These are phyloP conservation scores for Zaprionus gabonicus DNA, from an alignment of 1,140 invertebrate genomes.

Conservation along the genomic window DNA sequence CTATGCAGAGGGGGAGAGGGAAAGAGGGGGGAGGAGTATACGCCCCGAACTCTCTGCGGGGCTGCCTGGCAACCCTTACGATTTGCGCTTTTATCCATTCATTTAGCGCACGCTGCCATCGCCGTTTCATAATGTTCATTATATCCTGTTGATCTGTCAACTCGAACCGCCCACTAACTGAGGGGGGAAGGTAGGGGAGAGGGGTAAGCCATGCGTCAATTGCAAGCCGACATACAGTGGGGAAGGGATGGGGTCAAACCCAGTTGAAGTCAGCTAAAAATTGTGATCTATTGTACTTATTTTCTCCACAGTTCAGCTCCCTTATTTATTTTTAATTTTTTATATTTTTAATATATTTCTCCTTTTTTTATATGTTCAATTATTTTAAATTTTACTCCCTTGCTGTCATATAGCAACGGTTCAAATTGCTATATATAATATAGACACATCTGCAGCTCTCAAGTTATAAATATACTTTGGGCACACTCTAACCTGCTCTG, in stretches of 20 bases:
- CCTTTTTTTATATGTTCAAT: not conserved
- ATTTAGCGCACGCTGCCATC: slow-evolving; percentile 69
- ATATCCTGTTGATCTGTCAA: slow-evolving; percentile 79
- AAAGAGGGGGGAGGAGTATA: not conserved
- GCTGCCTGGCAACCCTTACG: slow-evolving; percentile 6
- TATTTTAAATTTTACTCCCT: not conserved
- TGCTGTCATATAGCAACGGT: too few relatives aligned
- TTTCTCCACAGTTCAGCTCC: too few relatives aligned
- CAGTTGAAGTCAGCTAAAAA: not conserved
- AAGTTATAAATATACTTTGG: not conserved
- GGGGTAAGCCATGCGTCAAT: slow-evolving; percentile 48
- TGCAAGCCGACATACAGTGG: slow-evolving; percentile 42
- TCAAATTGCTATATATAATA: not conserved
- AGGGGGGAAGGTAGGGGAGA: not conserved
- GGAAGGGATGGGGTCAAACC: not conserved
- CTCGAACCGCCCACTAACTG: slow-evolving; percentile 57
- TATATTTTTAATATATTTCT: not conserved
- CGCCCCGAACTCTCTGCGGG: not conserved
- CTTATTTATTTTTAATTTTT: not conserved
- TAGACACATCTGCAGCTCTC: not conserved
- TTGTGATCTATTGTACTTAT: not conserved
- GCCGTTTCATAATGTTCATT: slow-evolving; percentile 74
- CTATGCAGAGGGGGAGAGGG: not conserved
- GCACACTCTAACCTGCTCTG: not conserved
- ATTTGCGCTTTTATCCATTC: slow-evolving; percentile 70